Evolutionary conservation across 1,140 invertebrate species (phyloP).

Genomic region (Diprion similis): DNA sequence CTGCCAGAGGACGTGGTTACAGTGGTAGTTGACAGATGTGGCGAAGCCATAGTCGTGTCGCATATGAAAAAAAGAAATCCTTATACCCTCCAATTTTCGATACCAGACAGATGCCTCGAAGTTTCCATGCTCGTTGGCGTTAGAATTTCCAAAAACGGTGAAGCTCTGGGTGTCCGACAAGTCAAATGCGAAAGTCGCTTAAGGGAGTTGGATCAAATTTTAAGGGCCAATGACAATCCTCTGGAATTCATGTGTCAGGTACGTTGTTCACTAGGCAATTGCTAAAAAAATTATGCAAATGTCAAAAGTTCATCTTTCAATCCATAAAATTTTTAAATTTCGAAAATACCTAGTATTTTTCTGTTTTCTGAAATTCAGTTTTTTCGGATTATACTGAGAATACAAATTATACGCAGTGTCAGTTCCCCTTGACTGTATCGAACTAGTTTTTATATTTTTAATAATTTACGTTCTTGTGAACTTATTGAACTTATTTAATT

Average conservation of each 20-base stretch:
- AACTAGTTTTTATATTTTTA: too few species aligned
- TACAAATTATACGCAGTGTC: too few species aligned
- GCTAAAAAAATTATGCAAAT: too few species aligned
- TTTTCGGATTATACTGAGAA: too few species aligned
- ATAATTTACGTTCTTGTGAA: too few species aligned
- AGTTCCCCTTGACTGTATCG: too few species aligned
- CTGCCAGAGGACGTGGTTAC: conserved; percentile 75
- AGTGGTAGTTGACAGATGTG: conserved; percentile 79
- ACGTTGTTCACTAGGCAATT: too few species aligned
- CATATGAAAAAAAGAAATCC: conserved; percentile 80
- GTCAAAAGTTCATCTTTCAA: too few species aligned
- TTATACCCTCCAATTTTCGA: conserved; percentile 80
- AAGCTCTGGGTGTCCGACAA: conserved; percentile 76
- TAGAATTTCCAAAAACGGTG: conserved; percentile 79
- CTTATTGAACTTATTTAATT: conserved; percentile 39
- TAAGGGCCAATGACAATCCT: conserved; percentile 79
- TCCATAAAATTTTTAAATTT: too few species aligned
- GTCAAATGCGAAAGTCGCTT: conserved; percentile 86
- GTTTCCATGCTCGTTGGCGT: conserved; percentile 83
- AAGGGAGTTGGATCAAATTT: conserved; percentile 80
- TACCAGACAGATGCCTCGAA: conserved; percentile 79
- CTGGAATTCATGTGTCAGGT: conserved; percentile 88
- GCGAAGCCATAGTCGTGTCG: conserved; percentile 76
- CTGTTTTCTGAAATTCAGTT: too few species aligned
- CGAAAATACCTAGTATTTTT: too few species aligned